Percentiles rank a stretch among this genome's conserved stretches.
These are phyloP conservation scores for Motacilla tschutschensis DNA, from an alignment of 2,113 vertebrate species.

Conservation along the genomic window DNA sequence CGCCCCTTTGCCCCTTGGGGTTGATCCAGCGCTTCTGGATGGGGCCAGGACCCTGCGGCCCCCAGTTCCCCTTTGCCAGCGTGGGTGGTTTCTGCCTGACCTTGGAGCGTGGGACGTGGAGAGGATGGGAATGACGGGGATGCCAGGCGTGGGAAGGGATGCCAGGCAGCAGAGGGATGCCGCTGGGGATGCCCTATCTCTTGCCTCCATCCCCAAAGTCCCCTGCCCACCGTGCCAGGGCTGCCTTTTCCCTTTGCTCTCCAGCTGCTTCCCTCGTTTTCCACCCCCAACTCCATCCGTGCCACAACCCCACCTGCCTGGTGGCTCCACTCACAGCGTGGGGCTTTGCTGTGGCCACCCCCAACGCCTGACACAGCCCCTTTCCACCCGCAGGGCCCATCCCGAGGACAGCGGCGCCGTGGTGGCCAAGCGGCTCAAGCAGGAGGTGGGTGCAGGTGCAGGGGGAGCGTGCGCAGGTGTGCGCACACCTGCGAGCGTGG, in stretches of 20 bases:
- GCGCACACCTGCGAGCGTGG: not conserved
- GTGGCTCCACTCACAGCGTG: not conserved
- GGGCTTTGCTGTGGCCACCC: not conserved
- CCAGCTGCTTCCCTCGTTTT: not conserved
- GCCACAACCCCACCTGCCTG: not conserved
- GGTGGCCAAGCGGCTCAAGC: constrained; percentile 83
- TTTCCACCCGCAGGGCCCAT: constrained; percentile 70
- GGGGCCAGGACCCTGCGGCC: not conserved
- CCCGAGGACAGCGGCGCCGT: constrained; percentile 68
- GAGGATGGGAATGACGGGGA: not conserved
- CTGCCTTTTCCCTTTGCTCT: not conserved
- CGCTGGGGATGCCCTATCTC: not conserved
- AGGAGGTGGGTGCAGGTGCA: constrained; percentile 77
- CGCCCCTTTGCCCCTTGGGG: rapidly evolving
- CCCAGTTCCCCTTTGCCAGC: not conserved
- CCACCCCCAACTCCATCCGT: not conserved
- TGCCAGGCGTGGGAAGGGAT: not conserved
- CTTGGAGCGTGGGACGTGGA: not conserved
- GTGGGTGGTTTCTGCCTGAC: not conserved
- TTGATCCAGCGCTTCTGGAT: rapidly evolving
- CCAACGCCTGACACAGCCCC: not conserved
- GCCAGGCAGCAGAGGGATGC: not conserved
- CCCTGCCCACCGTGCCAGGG: rapidly evolving
- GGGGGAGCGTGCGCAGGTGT: not conserved
- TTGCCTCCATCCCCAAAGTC: not conserved